These are phyloP conservation scores for Rotaria macrura DNA, from an alignment of 2,888 invertebrate genomes.

Conservation along the genomic window DNA sequence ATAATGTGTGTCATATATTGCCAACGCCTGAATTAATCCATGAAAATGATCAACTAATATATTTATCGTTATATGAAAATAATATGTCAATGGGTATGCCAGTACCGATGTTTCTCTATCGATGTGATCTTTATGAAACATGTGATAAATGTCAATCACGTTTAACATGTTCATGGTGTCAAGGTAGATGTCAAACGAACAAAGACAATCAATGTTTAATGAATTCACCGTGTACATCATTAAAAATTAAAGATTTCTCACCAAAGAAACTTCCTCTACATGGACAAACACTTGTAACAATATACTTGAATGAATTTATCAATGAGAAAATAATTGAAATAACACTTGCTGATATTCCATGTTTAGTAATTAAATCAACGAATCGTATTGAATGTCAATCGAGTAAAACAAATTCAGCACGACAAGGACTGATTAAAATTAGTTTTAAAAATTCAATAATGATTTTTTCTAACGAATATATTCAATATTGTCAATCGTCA, in stretches of 20 bases:
- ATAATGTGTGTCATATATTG: neutral
- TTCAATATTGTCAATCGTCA: neutral
- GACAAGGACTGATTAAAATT: neutral
- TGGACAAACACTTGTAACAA: neutral
- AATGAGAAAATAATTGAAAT: neutral
- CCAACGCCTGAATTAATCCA: neutral
- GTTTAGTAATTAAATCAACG: neutral
- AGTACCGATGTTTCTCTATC: neutral
- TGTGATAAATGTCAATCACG: neutral
- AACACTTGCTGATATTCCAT: neutral
- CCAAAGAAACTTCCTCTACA: neutral
- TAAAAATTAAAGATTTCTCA: neutral
- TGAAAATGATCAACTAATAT: neutral
- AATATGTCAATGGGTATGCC: neutral
- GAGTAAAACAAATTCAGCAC: neutral
- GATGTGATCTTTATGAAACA: neutral
- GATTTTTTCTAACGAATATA: neutral
- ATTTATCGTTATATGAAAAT: neutral
- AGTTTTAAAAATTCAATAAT: neutral
- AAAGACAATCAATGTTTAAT: neutral
- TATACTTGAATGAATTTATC: neutral
- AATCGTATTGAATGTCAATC: neutral
- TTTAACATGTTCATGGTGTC: neutral
- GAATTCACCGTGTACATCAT: neutral
- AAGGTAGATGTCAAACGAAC: neutral